phyloP scores from a whole-genome alignment of 2,888 invertebrate species.

The Caenorhabditis sp. region DNA sequence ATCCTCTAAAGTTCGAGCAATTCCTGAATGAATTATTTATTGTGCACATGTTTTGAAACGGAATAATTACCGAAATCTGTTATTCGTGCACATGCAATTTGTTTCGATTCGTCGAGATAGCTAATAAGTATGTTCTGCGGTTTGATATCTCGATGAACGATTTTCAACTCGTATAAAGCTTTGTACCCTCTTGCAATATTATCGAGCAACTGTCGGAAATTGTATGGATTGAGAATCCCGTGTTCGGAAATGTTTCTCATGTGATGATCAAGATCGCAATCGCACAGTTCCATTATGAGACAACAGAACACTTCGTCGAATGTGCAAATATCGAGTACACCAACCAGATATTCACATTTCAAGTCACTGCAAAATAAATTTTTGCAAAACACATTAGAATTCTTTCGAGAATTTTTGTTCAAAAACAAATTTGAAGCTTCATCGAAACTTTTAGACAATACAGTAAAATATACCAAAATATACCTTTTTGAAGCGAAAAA shows the following conservation, averaged over 20 bases:
- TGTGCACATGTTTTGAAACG: conserved; percentile 1
- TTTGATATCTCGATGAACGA: conserved; percentile 70
- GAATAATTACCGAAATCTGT: conserved; percentile 63
- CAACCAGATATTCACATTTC: conserved; percentile 55
- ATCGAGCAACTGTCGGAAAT: conserved; percentile 61
- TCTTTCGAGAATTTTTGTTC: too few species aligned
- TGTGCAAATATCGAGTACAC: conserved; percentile 65
- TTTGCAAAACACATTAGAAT: neutral
- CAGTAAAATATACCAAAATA: too few species aligned
- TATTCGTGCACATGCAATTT: conserved; percentile 61
- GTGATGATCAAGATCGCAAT: conserved; percentile 64
- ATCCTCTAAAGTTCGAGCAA: conserved; percentile 61
- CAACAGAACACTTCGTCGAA: conserved; percentile 56
- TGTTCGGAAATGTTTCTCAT: conserved; percentile 48
- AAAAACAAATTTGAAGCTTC: too few species aligned
- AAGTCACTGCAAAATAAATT: conserved; percentile 37
- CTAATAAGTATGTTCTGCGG: conserved; percentile 68
- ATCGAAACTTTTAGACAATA: too few species aligned
- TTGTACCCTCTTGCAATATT: conserved; percentile 68
- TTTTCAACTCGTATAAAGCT: conserved; percentile 61
- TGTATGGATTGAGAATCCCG: conserved; percentile 52
- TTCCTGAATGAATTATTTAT: conserved; percentile 46
- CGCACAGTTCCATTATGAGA: conserved; percentile 67
- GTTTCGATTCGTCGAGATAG: conserved; percentile 43
- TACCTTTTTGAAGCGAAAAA: too few species aligned